Base-by-base conservation (phyloP, 2,113 vertebrate species). In the Pachyramphus minor region DNA sequence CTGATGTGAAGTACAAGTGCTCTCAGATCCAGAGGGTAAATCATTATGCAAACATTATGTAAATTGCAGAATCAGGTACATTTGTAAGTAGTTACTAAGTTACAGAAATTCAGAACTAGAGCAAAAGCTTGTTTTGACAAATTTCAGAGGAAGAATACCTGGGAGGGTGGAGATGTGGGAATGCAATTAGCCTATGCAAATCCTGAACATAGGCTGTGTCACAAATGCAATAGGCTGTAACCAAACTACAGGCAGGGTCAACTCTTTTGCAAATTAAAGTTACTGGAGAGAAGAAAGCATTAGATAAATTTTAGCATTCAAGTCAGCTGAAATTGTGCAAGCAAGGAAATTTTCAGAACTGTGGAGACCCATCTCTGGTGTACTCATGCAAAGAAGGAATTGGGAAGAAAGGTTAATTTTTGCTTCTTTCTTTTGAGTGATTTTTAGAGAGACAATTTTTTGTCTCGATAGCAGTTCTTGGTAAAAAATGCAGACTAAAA, bases 261-360 rank as follows among this genome's bases (percentile, higher is more conserved):
- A 89, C 79, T 87, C 72, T 93, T 92, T 84, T 86, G 83, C 88
- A 96, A 95, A 97, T 95, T 96, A 86, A 94, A 97, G 83, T 90
- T 92, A 84, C 89, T 94, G 90, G 72, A 94, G 94, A 92, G 92
- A 90, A 93, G 83, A 96, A 97, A 90, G 75, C 41, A 92, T 84
- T 73, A 88, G 85, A 93, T 88, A 88, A 66, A 82, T 94, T 94
- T 88, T 90, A 66, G 67, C 72, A 71, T 90, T 88, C 75, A 77
- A 80, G 63, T 86, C 83, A 92, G 63, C 41, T 93, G 58, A 92
- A 96, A 93, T 50, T 74, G 79, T 50, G 59, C 63, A 92, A 93
- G 79, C 42, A 86, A 77, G 55, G 67, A 83, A 74, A 42, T 74
- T 94, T 88, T 94, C 67, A 66, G 71, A 91, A 53, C 44, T 55